A percentile compares a stretch with the other conserved stretches of the same genome.
These are phyloP conservation scores for Hypanus sabinus DNA, from an alignment of 2,113 vertebrate genomes.

Conservation along the genomic window DNA sequence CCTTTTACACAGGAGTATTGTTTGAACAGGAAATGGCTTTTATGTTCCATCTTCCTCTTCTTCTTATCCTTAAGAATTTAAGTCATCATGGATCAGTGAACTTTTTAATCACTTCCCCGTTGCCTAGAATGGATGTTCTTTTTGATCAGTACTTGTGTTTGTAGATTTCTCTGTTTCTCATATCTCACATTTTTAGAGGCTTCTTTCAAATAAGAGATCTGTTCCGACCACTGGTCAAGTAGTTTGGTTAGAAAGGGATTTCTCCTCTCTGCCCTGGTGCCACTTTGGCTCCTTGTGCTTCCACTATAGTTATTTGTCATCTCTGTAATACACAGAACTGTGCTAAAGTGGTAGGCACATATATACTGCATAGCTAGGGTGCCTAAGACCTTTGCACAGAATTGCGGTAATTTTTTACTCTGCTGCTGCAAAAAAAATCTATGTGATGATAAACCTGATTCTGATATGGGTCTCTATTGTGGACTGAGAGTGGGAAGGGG, in stretches of 20 bases:
- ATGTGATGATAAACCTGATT: too few species aligned
- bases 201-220: not conserved
- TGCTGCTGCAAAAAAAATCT: too few species aligned
- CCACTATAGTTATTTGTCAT: not conserved
- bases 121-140: not conserved
- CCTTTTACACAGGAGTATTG: not conserved
- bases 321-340: not conserved
- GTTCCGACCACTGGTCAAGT: not conserved
- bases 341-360: too few species aligned
- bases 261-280: not conserved
- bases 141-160: not conserved
- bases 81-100: not conserved
- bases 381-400: too few species aligned
- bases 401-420: too few species aligned
- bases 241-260: not conserved
- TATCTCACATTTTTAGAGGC: not conserved
- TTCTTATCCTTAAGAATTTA: not conserved
- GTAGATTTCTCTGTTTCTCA: not conserved
- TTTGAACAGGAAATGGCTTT: slow-evolving; percentile 7
- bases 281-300: not conserved
- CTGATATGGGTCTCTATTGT: too few species aligned
- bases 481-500: too few species aligned
- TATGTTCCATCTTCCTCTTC: not conserved
- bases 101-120: not conserved
- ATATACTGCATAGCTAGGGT: too few species aligned